Evolutionary conservation across 92 coral and sea anemone genomes (phyloP).

Genomic region (Paragorgia papillata): DNA sequence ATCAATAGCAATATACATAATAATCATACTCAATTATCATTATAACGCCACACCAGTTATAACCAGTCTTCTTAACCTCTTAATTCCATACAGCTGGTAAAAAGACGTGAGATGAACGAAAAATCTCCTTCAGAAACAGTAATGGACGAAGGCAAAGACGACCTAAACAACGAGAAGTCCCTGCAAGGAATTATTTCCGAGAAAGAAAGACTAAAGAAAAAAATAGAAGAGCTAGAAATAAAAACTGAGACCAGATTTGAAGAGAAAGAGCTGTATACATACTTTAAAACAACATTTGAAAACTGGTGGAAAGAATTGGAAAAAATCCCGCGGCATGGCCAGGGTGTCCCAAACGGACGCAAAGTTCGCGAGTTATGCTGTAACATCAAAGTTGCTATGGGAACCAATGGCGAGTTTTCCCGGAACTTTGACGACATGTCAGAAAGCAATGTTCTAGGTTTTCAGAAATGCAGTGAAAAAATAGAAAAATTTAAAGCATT

Average conservation of each 20-base stretch:
- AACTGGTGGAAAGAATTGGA: slow-evolving; percentile 91
- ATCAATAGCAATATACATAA: no score
- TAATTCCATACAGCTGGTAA: background rate
- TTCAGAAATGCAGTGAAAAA: slow-evolving; percentile 58
- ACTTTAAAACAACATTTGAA: slow-evolving; percentile 68
- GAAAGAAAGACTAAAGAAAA: slow-evolving; percentile 64
- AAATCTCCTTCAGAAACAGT: slow-evolving; percentile 47
- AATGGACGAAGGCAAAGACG: slow-evolving; percentile 48
- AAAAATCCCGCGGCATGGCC: slow-evolving; percentile 86
- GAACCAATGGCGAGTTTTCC: slow-evolving; percentile 83
- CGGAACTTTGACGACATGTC: slow-evolving; percentile 77
- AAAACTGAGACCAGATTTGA: slow-evolving; percentile 78
- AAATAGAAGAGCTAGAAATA: slow-evolving; percentile 73
- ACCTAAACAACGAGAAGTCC: slow-evolving; percentile 58
- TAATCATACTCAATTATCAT: no score
- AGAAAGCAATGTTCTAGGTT: slow-evolving; percentile 74
- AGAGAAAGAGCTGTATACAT: slow-evolving; percentile 83
- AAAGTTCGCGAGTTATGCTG: slow-evolving; percentile 73
- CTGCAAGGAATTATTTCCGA: slow-evolving; percentile 69
- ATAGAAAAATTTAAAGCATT: slow-evolving; percentile 69
- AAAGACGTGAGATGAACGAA: background rate
- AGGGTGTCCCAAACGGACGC: slow-evolving; percentile 94
- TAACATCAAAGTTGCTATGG: slow-evolving; percentile 81
- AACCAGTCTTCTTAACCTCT: no score
- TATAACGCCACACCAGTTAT: no score